phyloP scores from a whole-genome alignment of 2,113 vertebrate species.

The Phalacrocorax carbo region DNA sequence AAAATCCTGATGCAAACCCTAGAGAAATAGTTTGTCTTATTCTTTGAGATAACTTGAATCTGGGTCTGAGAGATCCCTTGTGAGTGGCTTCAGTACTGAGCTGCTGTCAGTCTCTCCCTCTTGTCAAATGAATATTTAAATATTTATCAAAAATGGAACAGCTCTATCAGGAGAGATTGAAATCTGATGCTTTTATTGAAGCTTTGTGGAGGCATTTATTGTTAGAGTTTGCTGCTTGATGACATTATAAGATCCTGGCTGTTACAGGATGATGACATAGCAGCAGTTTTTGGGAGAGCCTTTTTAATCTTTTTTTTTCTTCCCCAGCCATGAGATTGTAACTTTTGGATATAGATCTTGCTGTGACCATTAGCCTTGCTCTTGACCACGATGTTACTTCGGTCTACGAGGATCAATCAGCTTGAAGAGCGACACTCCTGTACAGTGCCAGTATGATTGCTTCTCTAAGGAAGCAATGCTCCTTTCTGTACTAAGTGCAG shows the following conservation, averaged over 20 bases:
- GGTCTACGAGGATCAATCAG: background rate
- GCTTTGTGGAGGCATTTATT: background rate
- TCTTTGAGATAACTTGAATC: background rate
- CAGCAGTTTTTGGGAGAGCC: background rate
- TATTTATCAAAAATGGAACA: conserved; percentile 32
- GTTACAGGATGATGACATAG: background rate
- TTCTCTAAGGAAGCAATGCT: background rate
- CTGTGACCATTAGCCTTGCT: background rate
- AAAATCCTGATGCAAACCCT: background rate
- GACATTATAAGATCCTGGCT: background rate
- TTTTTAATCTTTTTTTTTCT: background rate
- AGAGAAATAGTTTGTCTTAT: background rate
- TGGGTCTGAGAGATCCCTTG: background rate
- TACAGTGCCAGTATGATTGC: rapidly evolving
- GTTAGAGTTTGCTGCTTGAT: background rate
- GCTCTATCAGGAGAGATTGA: background rate
- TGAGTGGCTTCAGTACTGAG: background rate
- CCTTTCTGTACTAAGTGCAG: background rate
- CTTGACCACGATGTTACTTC: background rate
- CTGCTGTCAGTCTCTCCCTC: background rate
- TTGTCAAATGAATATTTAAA: conserved; percentile 56
- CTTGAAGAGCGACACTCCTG: background rate
- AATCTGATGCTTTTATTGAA: background rate
- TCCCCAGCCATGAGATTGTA: background rate
- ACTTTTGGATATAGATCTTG: background rate